Evolutionary conservation across 2,113 vertebrate genomes (phyloP).

Genomic region (Marcusenius ussheri): DNA sequence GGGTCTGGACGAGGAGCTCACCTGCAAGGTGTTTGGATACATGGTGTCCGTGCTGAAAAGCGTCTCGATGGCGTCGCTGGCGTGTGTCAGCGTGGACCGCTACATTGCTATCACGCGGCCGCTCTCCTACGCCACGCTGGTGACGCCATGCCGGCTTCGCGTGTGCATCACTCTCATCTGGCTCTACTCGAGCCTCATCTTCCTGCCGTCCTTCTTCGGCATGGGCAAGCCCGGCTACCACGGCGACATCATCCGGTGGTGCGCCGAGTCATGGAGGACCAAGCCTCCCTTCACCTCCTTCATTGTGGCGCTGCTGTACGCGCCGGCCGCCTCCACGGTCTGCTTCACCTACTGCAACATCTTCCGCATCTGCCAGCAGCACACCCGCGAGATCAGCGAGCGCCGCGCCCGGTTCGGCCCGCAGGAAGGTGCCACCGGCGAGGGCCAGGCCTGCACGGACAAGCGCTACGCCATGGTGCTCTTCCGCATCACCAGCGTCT

Average conservation of each 20-base stretch:
- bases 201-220: constrained; percentile 83
- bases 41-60: constrained; percentile 94
- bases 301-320: constrained; percentile 84
- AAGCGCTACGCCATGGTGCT: constrained; percentile 92
- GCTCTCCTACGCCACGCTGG: constrained; percentile 80
- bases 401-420: constrained; percentile 84
- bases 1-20: constrained; percentile 73
- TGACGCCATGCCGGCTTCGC: constrained; percentile 86
- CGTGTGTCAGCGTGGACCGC: constrained; percentile 92
- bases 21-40: constrained; percentile 90
- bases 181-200: constrained; percentile 87
- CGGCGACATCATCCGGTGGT: constrained; percentile 89
- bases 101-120: constrained; percentile 92
- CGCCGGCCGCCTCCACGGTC: constrained; percentile 82
- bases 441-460: constrained; percentile 73
- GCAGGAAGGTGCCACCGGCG: constrained; percentile 61
- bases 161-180: constrained; percentile 86
- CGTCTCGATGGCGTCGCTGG: constrained; percentile 89
- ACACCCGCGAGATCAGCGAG: constrained; percentile 90
- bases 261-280: constrained; percentile 78
- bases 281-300: constrained; percentile 82
- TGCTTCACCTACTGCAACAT: constrained; percentile 98
- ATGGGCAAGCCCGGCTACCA: constrained; percentile 98
- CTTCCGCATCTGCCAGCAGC: constrained; percentile 95
- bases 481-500: constrained; percentile 95